Evolutionary conservation across 2,113 vertebrate species (phyloP).

Genomic region (Pungitius pungitius): DNA sequence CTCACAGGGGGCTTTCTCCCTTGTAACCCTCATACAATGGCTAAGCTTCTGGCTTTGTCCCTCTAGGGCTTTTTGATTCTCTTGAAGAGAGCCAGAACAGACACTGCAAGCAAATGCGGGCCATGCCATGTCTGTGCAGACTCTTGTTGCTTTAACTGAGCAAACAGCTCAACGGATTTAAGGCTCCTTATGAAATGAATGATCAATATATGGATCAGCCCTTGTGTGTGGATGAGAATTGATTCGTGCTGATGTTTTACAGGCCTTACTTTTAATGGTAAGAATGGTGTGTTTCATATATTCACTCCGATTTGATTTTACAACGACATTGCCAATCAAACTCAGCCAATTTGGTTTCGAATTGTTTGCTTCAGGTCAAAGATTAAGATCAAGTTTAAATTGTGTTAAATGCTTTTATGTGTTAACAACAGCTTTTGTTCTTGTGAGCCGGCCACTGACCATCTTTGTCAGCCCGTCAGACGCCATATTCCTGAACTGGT

Average conservation of each 20-base stretch:
- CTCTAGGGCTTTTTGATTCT: constrained; percentile 68
- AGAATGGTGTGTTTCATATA: neutral
- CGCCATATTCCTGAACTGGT: neutral
- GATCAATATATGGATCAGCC: constrained; percentile 39
- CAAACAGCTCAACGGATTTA: constrained; percentile 58
- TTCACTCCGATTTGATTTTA: neutral
- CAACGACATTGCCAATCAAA: constrained; percentile 1
- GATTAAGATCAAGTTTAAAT: too few species aligned
- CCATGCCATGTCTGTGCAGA: constrained; percentile 54
- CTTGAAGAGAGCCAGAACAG: constrained; percentile 66
- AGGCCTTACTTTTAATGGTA: neutral
- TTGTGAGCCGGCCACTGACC: neutral
- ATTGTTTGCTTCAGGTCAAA: neutral
- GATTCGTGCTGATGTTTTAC: constrained; percentile 11
- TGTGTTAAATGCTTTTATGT: neutral
- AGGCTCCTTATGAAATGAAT: constrained; percentile 35
- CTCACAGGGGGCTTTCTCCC: constrained; percentile 38
- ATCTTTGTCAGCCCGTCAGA: neutral
- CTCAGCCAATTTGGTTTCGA: neutral
- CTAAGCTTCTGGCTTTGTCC: constrained; percentile 63
- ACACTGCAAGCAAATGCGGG: constrained; percentile 57
- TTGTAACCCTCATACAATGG: constrained; percentile 53
- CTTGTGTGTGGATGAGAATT: neutral
- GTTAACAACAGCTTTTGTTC: neutral
- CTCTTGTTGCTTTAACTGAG: constrained; percentile 63